Base-by-base conservation (phyloP, 2,113 vertebrate genomes). In the Protomyctophum bolini region DNA sequence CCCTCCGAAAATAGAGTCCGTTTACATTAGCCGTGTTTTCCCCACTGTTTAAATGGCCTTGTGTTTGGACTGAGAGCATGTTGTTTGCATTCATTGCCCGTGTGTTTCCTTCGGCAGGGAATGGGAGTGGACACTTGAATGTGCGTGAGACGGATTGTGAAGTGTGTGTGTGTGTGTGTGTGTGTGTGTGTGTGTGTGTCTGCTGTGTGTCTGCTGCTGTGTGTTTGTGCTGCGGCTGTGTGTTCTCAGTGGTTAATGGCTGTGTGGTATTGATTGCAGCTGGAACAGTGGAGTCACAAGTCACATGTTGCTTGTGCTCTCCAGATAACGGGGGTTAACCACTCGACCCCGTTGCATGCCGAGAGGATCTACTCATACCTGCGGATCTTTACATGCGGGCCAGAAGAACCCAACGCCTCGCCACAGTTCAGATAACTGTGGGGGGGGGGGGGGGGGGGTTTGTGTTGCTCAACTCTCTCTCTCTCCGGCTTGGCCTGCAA, bases 321-420 rank as follows among this genome's bases (percentile, higher is more conserved):
- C 58, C 56, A 84, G 88, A 91, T 89, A 92, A 91, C 64, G 68
- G 80, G 66, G 82, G 87, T 88, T 89, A 88, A 89, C 83, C 89
- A 86, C 86, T 91, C 86, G 89, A 91, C 89, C 88, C 74, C 4
- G 3, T 6, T 67, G 72, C 80, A 83, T 82, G 85, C 83, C 83
- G n/a, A 81, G 54, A 68, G 79, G 69, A 68, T 66, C 50, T 1
- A 45, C 57, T 84, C 75, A 68, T 79, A 84, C 77, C 85, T 79
- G 33, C 33, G 79, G 79, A 70, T 57, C 59, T 28, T 1, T 6
- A 12, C 21, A 29, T 59, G 52, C 1, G 9, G 9, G 21, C 66
- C 9, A 6, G 33, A 41, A 41, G 33, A 51, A 58, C 63, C 61
- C 69, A 41, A 21, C 52, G 21, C 64, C 66, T 77, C 78, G 33